Evolutionary conservation across 2,797 vertebrate genomes (phyloP).

Genomic region (Molossus molossus): DNA sequence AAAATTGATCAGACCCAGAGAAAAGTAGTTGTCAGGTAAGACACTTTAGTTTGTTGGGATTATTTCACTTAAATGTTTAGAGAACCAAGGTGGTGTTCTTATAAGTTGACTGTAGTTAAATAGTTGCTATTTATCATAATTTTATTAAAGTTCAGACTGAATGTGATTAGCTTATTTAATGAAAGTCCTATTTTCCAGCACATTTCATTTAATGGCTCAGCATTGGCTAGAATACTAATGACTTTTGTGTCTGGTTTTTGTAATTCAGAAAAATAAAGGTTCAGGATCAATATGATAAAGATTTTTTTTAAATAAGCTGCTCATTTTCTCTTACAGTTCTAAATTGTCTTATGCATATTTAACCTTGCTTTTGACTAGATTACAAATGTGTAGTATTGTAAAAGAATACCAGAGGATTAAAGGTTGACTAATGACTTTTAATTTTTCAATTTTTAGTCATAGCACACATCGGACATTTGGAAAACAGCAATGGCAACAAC

Average conservation of each 20-base stretch:
- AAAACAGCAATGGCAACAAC: constrained; percentile 99
- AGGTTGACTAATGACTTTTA: constrained; percentile 78
- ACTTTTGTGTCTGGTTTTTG: constrained; percentile 87
- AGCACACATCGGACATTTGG: constrained; percentile 99
- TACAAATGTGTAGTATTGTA: constrained; percentile 64
- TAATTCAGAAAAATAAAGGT: constrained; percentile 85
- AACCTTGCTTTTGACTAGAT: constrained; percentile 70
- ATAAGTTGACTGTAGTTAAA: constrained; percentile 90
- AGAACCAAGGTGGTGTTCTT: constrained; percentile 88
- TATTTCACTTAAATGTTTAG: constrained; percentile 89
- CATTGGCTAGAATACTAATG: constrained; percentile 93
- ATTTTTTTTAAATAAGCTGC: constrained; percentile 53
- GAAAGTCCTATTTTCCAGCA: constrained; percentile 94
- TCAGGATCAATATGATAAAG: constrained; percentile 72
- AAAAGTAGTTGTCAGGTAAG: constrained; percentile 99
- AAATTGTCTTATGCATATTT: constrained; percentile 61
- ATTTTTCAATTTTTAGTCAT: constrained; percentile 92
- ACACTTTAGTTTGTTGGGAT: constrained; percentile 85
- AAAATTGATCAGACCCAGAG: constrained; percentile 99
- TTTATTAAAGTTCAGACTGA: constrained; percentile 93
- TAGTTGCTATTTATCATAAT: constrained; percentile 93
- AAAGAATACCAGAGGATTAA: constrained; percentile 41
- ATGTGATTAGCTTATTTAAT: constrained; percentile 94
- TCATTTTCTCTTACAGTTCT: constrained; percentile 33
- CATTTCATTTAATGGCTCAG: constrained; percentile 94